phyloP scores from a whole-genome alignment of 2,113 vertebrate species.

The Siniperca knerii region DNA sequence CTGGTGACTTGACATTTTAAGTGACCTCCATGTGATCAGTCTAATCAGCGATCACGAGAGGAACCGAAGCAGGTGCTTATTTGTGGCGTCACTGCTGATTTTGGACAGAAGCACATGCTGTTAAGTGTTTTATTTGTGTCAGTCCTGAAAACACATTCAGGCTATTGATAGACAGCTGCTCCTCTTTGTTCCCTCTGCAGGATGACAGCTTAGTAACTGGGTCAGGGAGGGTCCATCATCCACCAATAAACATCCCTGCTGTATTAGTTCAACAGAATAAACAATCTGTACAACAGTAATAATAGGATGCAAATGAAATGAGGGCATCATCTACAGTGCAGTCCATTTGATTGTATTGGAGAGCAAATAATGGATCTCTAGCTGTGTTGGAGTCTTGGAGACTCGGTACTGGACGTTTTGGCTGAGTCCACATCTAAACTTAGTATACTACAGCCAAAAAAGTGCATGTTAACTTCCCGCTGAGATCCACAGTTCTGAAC shows the following conservation, averaged over 20 bases:
- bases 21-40: slow-evolving; percentile 7
- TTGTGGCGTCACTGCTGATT: slow-evolving; percentile 26
- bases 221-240: slow-evolving; percentile 73
- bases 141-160: slow-evolving; percentile 46
- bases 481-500: slow-evolving; percentile 20
- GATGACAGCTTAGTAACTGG: slow-evolving; percentile 78
- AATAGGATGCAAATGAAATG: slow-evolving; percentile 35
- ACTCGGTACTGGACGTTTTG: not conserved
- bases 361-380: not conserved
- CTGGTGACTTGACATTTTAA: slow-evolving; percentile 31
- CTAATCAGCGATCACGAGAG: not conserved
- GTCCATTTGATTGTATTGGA: not conserved
- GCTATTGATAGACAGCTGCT: slow-evolving; percentile 77
- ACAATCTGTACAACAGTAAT: slow-evolving; percentile 32
- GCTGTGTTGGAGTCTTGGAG: not conserved
- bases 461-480: not conserved
- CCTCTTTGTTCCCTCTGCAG: slow-evolving; percentile 75
- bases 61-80: slow-evolving; percentile 28
- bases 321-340: not conserved
- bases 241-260: slow-evolving; percentile 26
- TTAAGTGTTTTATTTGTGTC: slow-evolving; percentile 48
- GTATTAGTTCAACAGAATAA: slow-evolving; percentile 33
- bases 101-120: slow-evolving; percentile 31
- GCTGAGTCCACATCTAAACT: slow-evolving; percentile 14
- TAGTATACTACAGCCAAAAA: not conserved